Evolutionary conservation across 92 coral and sea anemone genomes (phyloP).

Genomic region (Palythoa grandiflora): DNA sequence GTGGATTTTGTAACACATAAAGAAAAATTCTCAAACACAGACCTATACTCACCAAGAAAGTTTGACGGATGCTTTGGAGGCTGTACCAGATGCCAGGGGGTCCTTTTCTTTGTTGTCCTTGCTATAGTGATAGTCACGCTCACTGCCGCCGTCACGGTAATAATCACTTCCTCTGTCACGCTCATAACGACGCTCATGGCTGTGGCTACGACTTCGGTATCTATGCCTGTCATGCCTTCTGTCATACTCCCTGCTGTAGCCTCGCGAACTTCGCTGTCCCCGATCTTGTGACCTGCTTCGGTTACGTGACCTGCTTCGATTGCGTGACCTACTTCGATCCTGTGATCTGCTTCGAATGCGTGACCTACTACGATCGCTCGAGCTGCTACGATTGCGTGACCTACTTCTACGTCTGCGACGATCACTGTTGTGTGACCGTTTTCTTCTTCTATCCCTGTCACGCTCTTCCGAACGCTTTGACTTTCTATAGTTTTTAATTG

Average conservation of each 20-base stretch:
- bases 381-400: constrained; percentile 50
- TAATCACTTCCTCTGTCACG: constrained; percentile 70
- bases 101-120: constrained; percentile 62
- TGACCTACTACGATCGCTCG: constrained; percentile 48
- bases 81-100: constrained; percentile 27
- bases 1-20: background rate
- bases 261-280: constrained; percentile 60
- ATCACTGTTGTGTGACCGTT: constrained; percentile 46
- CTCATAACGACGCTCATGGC: constrained; percentile 65
- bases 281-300: constrained; percentile 52
- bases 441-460: constrained; percentile 64
- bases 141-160: constrained; percentile 51
- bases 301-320: constrained; percentile 60
- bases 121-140: constrained; percentile 35
- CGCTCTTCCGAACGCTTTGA: constrained; percentile 78
- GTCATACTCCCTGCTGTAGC: constrained; percentile 47
- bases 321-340: constrained; percentile 66
- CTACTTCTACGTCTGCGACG: constrained; percentile 68
- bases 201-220: constrained; percentile 69
- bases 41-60: constrained; percentile 48
- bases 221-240: constrained; percentile 67
- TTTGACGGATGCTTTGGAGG: constrained; percentile 70
- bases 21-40: background rate
- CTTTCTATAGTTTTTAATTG: constrained; percentile 54
- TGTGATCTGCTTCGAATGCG: constrained; percentile 36